Base-by-base conservation (phyloP, 2,888 invertebrate species). In the Bedellia somnulentella region DNA sequence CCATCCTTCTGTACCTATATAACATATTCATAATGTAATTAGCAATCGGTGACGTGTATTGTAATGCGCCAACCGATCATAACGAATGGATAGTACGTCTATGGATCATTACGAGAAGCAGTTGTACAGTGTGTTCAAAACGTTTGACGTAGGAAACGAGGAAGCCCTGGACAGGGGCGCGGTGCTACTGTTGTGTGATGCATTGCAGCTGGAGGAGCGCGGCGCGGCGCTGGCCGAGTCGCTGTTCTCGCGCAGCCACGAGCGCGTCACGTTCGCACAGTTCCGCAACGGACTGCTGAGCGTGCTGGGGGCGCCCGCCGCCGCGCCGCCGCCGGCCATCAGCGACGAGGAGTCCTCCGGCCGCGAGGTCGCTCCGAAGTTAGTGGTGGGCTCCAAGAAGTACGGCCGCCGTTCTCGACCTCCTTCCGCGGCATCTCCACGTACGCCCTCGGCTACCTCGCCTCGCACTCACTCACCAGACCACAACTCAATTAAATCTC, bases 101-200 rank as follows among this genome's bases (percentile, higher is more conserved):
- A 59, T 82, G 57, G 87, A 88, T 71, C 89, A 85, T 25, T 89
- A 90, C 54, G 90, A 90, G 59, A 83, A 86, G 63, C 89, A 89
- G 73, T 78, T 90, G 47, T 82, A 86, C 46, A 82, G 84, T 45
- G 87, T 89, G 52, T 91, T 89, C 53, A 83, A 87, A 57, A 87
- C 86, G 51, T 88, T 88, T 66, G 85, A 89, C 61, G 76, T 79
- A 40, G 81, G 83, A 51, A 82, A 82, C 47, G 77, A 80, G 48
- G 86, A 86, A 42, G 80, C 83, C 46, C 59, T 90, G 40, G 83
- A 86, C 50, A 79, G 77, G 45, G 73, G 79, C 26, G 84, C 87
- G 25, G 76, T 89, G 41, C 63, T 79, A 30, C 80, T 80, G 37
- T 75, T 91, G 28, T 90, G 90, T 57, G 82, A 84, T 47, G 82